Evolutionary conservation across 2,888 invertebrate genomes (phyloP), one percentile per base, ranked within the genome.

Genomic region (Parnassius orleans): DNA sequence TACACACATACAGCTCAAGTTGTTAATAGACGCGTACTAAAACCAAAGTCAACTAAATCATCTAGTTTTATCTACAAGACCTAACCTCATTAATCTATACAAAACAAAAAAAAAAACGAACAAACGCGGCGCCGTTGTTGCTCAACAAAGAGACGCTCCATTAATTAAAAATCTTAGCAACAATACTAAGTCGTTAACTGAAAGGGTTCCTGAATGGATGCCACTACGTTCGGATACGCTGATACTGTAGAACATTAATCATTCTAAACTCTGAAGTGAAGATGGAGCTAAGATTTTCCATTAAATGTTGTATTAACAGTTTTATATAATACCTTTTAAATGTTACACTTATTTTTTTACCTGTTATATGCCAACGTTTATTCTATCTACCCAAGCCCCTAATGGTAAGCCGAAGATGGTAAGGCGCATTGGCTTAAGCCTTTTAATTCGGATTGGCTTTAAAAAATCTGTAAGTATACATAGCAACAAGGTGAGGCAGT

Each of bases 121-220:
- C 65, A 65, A 67, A 69, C 69, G 67, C 68, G 48, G 63, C 50
- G 53, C 69, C 68, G 67, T 73, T 74, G 72, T 76, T 62, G 60
- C 63, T 41, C 54, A 67, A 72, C 72, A 74, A 72, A 71, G 71
- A 64, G 63, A 66, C 43, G 58, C 64, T 69, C 66, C 76, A 76
- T 76, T 76, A 75, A 76, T 76, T 73, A 72, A 67, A 72, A 74
- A 75, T 72, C 75, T 74, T 72, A 70, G 67, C 69, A 71, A 75
- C 75, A 76, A 73, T 73, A 72, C 76, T 62, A 53, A 53, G 54
- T 67, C 72, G 68, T 68, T 68, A 72, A 68, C 70, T 71, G 68
- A 68, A 72, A 71, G 72, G 70, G 71, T 72, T 73, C 60, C 66
- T 61, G 68, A 68, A 65, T 63, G 63, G 67, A 65, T 65, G 58